Percentiles rank a stretch among this genome's conserved stretches.
phyloP scores from a whole-genome alignment of 2,888 invertebrate species.

The Yponomeuta sedellus region DNA sequence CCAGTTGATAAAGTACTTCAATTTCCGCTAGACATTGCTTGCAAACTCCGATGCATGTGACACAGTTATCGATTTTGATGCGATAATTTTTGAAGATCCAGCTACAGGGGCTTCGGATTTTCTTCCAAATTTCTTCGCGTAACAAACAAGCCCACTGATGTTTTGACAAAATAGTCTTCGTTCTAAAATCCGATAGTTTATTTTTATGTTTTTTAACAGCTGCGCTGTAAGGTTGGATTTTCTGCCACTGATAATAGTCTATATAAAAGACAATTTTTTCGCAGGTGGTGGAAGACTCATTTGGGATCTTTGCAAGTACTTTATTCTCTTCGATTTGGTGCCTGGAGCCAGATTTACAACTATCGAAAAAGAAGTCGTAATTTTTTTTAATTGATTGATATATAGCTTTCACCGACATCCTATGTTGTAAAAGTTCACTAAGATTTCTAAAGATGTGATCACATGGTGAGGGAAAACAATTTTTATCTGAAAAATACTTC shows the following conservation, averaged over 20 bases:
- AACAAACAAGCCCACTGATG: constrained; percentile 5
- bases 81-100: constrained; percentile 5
- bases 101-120: neutral
- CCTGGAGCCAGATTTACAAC: neutral
- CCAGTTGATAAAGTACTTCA: neutral
- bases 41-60: neutral
- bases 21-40: no score
- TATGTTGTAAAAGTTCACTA: no score
- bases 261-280: neutral
- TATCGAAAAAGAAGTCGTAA: constrained; percentile 3
- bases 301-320: neutral
- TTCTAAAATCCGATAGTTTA: neutral
- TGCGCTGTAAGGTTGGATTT: no score
- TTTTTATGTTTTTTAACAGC: neutral
- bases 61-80: neutral
- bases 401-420: neutral
- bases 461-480: neutral
- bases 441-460: neutral
- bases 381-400: neutral
- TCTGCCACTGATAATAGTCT: constrained; percentile 4
- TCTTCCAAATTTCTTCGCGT: constrained; percentile 8
- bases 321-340: neutral
- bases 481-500: constrained; percentile 1
- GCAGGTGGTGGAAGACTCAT: neutral
- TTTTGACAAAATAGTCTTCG: neutral